phyloP scores from a whole-genome alignment of 1,140 invertebrate genomes.

The Zelostemma sp. region DNA sequence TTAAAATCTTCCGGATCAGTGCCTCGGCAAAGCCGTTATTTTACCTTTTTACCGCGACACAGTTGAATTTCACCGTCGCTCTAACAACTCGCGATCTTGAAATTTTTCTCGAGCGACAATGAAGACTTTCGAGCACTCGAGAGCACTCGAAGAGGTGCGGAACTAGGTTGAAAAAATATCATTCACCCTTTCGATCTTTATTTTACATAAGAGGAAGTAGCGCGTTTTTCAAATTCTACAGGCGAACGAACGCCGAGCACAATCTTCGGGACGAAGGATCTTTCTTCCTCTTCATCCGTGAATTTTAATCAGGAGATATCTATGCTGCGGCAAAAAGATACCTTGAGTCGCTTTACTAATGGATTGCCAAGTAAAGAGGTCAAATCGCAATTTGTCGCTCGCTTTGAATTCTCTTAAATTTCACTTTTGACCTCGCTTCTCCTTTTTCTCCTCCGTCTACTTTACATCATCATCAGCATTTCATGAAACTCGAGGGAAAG shows the following conservation, averaged over 20 bases:
- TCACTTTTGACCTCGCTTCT: slow-evolving; percentile 32
- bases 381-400: slow-evolving; percentile 48
- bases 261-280: slow-evolving; percentile 39
- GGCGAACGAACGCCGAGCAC: slow-evolving; percentile 26
- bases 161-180: not conserved
- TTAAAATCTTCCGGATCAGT: slow-evolving; percentile 33
- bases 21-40: slow-evolving; percentile 13
- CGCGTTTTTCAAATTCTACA: slow-evolving; percentile 32
- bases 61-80: slow-evolving; percentile 15
- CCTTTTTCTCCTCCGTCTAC: slow-evolving; percentile 9
- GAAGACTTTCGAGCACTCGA: not conserved
- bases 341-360: slow-evolving; percentile 38
- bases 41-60: slow-evolving; percentile 9
- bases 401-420: slow-evolving; percentile 46
- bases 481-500: slow-evolving; percentile 27
- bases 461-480: slow-evolving; percentile 36
- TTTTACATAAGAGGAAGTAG: slow-evolving; percentile 15
- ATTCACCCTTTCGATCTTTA: slow-evolving; percentile 16
- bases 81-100: slow-evolving; percentile 1
- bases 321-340: slow-evolving; percentile 29
- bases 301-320: slow-evolving; percentile 50
- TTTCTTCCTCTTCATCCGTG: slow-evolving; percentile 41
- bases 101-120: too few relatives aligned
- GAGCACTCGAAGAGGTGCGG: not conserved
- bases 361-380: slow-evolving; percentile 45